Base-by-base conservation (phyloP, 2,797 vertebrate genomes). In the Pangasius sanitwongsei region DNA sequence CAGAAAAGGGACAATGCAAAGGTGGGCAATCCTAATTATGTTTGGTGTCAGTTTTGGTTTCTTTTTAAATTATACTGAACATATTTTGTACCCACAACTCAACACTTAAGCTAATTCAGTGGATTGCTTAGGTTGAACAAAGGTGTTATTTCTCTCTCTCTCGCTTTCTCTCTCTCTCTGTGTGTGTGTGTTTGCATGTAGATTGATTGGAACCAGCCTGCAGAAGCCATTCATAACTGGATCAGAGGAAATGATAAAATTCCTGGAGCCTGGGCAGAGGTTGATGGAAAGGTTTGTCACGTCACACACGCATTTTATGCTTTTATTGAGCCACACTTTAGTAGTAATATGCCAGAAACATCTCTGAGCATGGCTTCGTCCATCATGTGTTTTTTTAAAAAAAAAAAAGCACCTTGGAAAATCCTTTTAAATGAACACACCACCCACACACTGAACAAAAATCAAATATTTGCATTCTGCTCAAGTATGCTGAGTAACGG, bases 161-260 rank as follows among this genome's bases (percentile, higher is more conserved):
- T 44, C 44, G 7, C 44, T 44, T 6, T 44, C 44, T 44, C 44
- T 44, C 44, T 44, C 44, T 44, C 44, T 44, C 44, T 25, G n/a
- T 75, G 7, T 44, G 0, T 57, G 0, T 88, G 41, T 34, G 80
- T 75, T 57, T 86, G 28, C 89, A 41, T 91, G 53, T 86, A 98
- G 97, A 97, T 98, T 84, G 95, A 97, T 92, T 98, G 97, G 97
- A 97, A 97, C 87, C 97, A 97, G 92, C 87, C 97, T 0, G 97
- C 97, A 9, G 95, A 97, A 91, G 96, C 94, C 31, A 93, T 98
- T 67, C 97, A 98, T 93, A 98, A 98, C 95, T 98, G 97, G 97
- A 97, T 98, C 93, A 93, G 97, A 90, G 97, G 97, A 34, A 97
- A 98, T 0, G 97, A 98, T 94, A 98, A 97, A 92, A 97, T 97